Conservation (phyloP, 2,797 vertebrate genomes). For the Lindbergichthys nudifrons region DNA sequence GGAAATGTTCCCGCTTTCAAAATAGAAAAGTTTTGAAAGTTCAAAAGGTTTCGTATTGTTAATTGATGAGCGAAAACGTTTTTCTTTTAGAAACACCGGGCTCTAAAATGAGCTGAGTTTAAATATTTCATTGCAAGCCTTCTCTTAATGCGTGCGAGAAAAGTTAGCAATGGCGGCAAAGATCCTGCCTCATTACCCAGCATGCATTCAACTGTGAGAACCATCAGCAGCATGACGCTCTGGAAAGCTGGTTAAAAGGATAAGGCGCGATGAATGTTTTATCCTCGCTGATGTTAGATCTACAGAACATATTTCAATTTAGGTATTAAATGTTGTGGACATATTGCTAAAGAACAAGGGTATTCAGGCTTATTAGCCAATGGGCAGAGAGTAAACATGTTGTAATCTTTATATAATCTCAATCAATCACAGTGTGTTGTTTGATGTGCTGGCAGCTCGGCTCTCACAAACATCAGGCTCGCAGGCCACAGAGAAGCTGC, state of each 20-base stretch:
- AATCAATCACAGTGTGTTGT: constrained; percentile 46
- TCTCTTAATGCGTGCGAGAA: constrained; percentile 39
- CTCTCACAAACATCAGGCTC: constrained; percentile 44
- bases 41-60: constrained; percentile 20
- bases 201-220: constrained; percentile 43
- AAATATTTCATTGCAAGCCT: constrained; percentile 53
- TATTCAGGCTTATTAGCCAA: constrained; percentile 32
- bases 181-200: constrained; percentile 49
- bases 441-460: constrained; percentile 59
- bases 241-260: constrained; percentile 23
- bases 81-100: constrained; percentile 19
- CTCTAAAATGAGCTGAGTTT: constrained; percentile 42
- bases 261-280: constrained; percentile 6
- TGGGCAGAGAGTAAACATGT: constrained; percentile 32
- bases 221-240: constrained; percentile 31
- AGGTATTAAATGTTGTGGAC: constrained; percentile 14
- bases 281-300: not conserved
- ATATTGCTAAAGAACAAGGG: constrained; percentile 21
- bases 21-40: constrained; percentile 1
- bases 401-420: constrained; percentile 42
- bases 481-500: constrained; percentile 44
- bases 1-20: not conserved
- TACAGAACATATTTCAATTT: constrained; percentile 21
- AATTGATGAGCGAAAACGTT: constrained; percentile 26
- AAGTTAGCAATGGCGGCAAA: constrained; percentile 29